These are phyloP conservation scores for Xenopus laevis DNA, from an alignment of 2,113 vertebrate genomes.

Conservation along the genomic window DNA sequence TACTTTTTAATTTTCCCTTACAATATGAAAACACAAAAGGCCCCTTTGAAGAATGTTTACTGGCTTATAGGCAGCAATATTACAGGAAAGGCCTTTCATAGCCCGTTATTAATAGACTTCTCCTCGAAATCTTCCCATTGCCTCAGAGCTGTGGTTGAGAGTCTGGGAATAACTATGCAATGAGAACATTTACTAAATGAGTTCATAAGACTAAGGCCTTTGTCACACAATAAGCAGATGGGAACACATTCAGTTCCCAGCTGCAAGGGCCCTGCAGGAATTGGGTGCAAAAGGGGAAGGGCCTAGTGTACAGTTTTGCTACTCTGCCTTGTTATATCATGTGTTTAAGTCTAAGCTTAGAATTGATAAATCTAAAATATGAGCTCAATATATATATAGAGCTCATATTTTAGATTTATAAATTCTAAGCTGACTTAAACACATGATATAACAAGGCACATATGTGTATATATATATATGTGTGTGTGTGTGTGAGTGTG, in stretches of 20 bases:
- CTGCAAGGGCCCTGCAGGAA: slow-evolving; percentile 24
- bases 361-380: too few species aligned
- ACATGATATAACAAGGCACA: too few species aligned
- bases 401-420: too few species aligned
- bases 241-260: slow-evolving; percentile 12
- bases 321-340: too few species aligned
- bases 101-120: slow-evolving; percentile 32
- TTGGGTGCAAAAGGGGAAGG: slow-evolving; percentile 9
- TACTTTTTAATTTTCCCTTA: background rate
- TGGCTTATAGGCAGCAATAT: slow-evolving; percentile 17
- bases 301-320: background rate
- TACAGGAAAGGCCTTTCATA: slow-evolving; percentile 22
- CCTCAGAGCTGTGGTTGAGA: slow-evolving; percentile 19
- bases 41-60: slow-evolving; percentile 18
- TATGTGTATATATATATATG: too few species aligned
- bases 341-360: too few species aligned
- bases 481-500: too few species aligned
- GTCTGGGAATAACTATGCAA: slow-evolving; percentile 39
- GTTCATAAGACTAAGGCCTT: slow-evolving; percentile 30
- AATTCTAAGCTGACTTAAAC: too few species aligned
- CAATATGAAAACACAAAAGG: slow-evolving; percentile 17
- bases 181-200: slow-evolving; percentile 33
- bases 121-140: slow-evolving; percentile 34
- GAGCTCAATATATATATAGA: too few species aligned
- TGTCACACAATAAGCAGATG: slow-evolving; percentile 33